phyloP scores from a whole-genome alignment of 2,797 vertebrate species.

The Loriculus beryllinus region DNA sequence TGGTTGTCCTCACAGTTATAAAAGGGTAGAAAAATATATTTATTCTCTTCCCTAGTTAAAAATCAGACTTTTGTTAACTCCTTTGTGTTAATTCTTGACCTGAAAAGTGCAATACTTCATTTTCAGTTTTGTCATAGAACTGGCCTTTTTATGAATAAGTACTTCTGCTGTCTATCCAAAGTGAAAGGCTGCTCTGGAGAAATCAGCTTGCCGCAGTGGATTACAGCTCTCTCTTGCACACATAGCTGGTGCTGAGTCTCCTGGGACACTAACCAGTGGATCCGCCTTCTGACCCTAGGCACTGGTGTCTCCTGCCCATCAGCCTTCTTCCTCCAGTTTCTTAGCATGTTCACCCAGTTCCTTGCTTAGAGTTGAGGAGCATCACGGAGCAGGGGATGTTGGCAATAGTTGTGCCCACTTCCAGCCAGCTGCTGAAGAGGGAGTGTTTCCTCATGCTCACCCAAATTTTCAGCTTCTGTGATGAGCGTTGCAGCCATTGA shows the following conservation, averaged over 20 bases:
- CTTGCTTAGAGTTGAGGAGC: neutral
- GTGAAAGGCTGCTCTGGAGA: neutral
- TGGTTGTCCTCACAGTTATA: constrained; percentile 63
- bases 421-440: neutral
- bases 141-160: neutral
- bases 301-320: neutral
- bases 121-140: neutral
- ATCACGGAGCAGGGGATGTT: neutral
- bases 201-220: neutral
- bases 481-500: neutral
- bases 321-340: neutral
- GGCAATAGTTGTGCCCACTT: neutral
- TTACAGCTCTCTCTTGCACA: neutral
- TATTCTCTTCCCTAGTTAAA: neutral
- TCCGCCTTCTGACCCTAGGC: neutral
- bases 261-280: neutral
- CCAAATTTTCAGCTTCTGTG: neutral
- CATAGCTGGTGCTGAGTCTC: neutral
- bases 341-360: neutral
- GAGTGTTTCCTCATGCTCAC: neutral
- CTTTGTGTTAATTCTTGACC: constrained; percentile 3
- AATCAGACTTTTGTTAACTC: neutral
- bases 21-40: constrained; percentile 47
- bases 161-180: neutral
- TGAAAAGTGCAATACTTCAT: neutral